Conservation (phyloP, 2,888 invertebrate species). For the Junonia oenone region DNA sequence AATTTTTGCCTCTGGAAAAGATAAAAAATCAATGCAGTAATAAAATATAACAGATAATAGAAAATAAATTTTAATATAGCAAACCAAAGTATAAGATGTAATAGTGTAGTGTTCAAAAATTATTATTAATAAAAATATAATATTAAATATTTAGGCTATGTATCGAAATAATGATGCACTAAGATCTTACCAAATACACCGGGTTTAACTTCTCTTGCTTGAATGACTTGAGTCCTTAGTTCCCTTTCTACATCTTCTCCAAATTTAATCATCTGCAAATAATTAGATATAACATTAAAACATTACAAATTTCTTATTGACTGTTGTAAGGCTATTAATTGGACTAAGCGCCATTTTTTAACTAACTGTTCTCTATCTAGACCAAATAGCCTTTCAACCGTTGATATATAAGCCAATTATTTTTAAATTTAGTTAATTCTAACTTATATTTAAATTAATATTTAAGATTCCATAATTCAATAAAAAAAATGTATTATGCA, state of each 20-base stretch:
- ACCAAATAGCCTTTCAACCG: too few species aligned
- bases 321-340: too few species aligned
- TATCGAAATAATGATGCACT: neutral
- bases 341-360: too few species aligned
- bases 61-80: neutral
- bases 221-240: conserved; percentile 85
- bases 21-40: neutral
- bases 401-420: too few species aligned
- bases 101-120: too few species aligned
- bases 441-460: too few species aligned
- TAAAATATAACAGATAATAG: neutral
- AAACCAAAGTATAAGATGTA: neutral
- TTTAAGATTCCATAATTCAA: too few species aligned
- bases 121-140: neutral
- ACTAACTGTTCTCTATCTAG: too few species aligned
- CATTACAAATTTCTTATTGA: too few species aligned
- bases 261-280: conserved; percentile 83
- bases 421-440: too few species aligned
- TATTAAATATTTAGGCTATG: neutral
- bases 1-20: conserved; percentile 80
- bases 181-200: conserved; percentile 82
- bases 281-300: neutral
- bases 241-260: conserved; percentile 85
- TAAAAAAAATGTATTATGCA: too few species aligned
- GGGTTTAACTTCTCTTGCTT: conserved; percentile 83